phyloP scores from a whole-genome alignment of 2,888 invertebrate genomes.

The Drosophila hamatofila region DNA sequence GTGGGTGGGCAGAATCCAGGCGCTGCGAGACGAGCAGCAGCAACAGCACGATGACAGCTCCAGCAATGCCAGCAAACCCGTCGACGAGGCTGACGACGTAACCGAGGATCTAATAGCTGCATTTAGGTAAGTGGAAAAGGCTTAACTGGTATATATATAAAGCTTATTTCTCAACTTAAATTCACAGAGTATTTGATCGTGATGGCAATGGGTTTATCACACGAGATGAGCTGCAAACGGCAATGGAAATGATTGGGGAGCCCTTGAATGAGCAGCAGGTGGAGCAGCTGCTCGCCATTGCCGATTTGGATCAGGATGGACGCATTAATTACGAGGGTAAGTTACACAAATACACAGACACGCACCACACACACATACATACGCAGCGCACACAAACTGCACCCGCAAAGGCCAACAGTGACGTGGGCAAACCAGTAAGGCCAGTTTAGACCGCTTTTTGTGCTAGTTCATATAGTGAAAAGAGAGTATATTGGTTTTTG shows the following conservation, averaged over 20 bases:
- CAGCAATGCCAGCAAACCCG: constrained; percentile 77
- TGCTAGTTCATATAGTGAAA: background rate
- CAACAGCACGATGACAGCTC: constrained; percentile 83
- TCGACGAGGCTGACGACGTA: constrained; percentile 87
- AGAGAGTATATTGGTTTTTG: background rate
- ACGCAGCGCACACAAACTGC: background rate
- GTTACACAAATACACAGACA: constrained; percentile 8
- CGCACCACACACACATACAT: background rate
- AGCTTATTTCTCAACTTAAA: background rate
- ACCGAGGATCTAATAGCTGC: constrained; percentile 94
- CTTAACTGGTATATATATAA: background rate
- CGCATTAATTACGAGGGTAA: constrained; percentile 93
- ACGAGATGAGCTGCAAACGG: constrained; percentile 90
- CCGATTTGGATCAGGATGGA: constrained; percentile 92
- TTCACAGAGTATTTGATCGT: constrained; percentile 91
- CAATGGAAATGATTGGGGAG: constrained; percentile 94
- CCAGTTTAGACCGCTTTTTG: too few relatives aligned
- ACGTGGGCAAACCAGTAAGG: constrained; percentile 20
- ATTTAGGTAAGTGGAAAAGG: constrained; percentile 87
- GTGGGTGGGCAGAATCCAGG: constrained; percentile 91
- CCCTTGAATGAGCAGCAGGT: constrained; percentile 91
- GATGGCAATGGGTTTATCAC: constrained; percentile 96
- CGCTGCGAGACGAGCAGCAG: constrained; percentile 87
- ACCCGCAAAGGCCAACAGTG: constrained; percentile 49
- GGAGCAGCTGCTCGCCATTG: constrained; percentile 90